A percentile compares a stretch with the other conserved stretches of the same genome.
These are phyloP conservation scores for Gadopsis bispinosus DNA, from an alignment of 2,797 vertebrate genomes.

Conservation along the genomic window DNA sequence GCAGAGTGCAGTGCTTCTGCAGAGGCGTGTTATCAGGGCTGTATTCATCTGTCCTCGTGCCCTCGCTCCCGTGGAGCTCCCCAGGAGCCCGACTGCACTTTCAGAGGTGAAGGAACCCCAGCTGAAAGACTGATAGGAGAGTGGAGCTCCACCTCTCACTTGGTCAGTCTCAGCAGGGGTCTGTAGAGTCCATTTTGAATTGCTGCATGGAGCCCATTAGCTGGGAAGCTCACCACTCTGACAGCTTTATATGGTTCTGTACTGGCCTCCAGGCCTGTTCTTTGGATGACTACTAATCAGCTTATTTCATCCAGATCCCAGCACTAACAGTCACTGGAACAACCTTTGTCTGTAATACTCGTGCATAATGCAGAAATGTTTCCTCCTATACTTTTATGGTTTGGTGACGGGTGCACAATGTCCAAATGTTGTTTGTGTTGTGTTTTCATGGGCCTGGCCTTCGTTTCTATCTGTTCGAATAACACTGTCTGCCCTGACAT, in stretches of 20 bases:
- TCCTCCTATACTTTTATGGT: neutral
- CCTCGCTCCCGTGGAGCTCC: constrained; percentile 20
- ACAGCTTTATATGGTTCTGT: constrained; percentile 26
- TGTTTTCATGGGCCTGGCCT: no score
- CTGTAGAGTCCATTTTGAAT: constrained; percentile 45
- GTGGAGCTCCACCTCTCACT: constrained; percentile 54
- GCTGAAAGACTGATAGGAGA: constrained; percentile 64
- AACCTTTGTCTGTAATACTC: neutral
- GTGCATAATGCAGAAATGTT: neutral
- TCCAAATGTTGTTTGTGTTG: no score
- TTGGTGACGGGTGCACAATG: no score
- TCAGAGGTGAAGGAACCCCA: constrained; percentile 55
- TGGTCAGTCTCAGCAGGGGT: constrained; percentile 45
- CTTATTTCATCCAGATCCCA: constrained; percentile 18
- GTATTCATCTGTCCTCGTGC: neutral
- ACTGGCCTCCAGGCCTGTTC: constrained; percentile 32
- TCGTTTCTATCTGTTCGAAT: no score
- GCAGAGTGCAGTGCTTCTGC: neutral
- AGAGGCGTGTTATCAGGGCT: constrained; percentile 1
- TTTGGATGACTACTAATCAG: constrained; percentile 25
- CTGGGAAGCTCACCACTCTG: constrained; percentile 25
- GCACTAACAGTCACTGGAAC: neutral
- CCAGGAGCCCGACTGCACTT: constrained; percentile 12
- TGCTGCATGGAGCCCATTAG: constrained; percentile 31
- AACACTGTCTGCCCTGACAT: no score